These are phyloP conservation scores for Pseudolaguvia tuberculata DNA, from an alignment of 2,113 vertebrate genomes.

Conservation along the genomic window DNA sequence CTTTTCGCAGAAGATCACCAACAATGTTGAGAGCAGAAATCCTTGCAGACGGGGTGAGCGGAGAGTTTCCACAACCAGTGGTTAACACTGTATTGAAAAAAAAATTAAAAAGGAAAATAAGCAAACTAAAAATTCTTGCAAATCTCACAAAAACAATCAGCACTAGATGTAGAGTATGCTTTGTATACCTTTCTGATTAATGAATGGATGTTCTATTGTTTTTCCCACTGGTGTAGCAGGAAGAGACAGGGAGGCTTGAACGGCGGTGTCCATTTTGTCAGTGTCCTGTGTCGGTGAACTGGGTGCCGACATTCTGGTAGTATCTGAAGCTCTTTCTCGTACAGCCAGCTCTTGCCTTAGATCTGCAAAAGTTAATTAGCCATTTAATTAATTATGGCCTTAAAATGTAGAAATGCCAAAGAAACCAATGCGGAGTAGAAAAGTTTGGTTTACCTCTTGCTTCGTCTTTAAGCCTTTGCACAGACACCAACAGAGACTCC, in stretches of 20 bases:
- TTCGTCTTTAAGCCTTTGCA: conserved; percentile 96
- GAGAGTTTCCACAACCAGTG: conserved; percentile 87
- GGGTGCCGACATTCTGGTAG: conserved; percentile 86
- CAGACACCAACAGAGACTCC: conserved; percentile 91
- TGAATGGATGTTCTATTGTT: conserved; percentile 80
- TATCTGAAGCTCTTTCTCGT: conserved; percentile 86
- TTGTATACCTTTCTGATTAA: conserved; percentile 79
- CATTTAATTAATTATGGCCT: background rate
- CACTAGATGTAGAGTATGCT: background rate
- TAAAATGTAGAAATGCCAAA: background rate
- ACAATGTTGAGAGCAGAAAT: conserved; percentile 98
- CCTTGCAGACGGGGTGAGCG: conserved; percentile 91
- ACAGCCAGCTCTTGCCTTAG: conserved; percentile 93
- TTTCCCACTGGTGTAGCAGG: conserved; percentile 91
- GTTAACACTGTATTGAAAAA: conserved; percentile 73
- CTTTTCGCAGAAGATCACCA: conserved; percentile 96
- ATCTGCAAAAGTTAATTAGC: conserved; percentile 65
- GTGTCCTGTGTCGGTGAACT: conserved; percentile 91
- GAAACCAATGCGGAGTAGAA: background rate
- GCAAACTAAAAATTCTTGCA: background rate
- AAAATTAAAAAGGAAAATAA: conserved; percentile 7
- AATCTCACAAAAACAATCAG: background rate
- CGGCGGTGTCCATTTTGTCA: conserved; percentile 89
- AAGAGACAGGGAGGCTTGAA: conserved; percentile 89
- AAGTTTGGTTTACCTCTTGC: conserved; percentile 78